Conservation (phyloP, 2,888 invertebrate species). For the Eilema caniola region DNA sequence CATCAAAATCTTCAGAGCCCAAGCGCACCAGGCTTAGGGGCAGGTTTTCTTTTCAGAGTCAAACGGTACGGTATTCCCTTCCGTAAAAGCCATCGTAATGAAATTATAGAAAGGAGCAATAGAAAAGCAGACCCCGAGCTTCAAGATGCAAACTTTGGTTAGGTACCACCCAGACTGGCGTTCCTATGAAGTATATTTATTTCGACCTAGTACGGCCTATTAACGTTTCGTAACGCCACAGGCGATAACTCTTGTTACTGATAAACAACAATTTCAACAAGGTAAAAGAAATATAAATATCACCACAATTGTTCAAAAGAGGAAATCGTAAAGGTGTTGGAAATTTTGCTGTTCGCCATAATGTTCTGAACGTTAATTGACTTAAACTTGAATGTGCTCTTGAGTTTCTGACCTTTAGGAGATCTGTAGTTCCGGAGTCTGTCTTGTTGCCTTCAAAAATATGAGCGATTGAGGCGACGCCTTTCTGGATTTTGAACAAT, state of each 20-base stretch:
- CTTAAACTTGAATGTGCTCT: conserved; percentile 39
- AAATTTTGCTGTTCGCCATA: conserved; percentile 36
- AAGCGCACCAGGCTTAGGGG: too few relatives aligned
- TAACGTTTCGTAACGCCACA: neutral
- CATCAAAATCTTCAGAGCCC: too few relatives aligned
- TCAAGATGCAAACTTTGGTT: neutral
- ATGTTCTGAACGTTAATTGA: conserved; percentile 33
- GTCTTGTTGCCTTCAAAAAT: conserved; percentile 43
- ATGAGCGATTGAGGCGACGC: conserved; percentile 21
- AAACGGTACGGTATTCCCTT: too few relatives aligned
- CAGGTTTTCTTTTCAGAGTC: too few relatives aligned
- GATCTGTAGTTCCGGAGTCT: conserved; percentile 43
- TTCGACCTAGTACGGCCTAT: neutral
- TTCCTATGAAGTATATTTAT: neutral
- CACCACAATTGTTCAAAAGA: conserved; percentile 22
- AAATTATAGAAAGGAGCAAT: neutral
- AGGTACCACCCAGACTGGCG: too few relatives aligned
- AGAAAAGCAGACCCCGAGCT: neutral
- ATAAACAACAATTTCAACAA: conserved; percentile 1
- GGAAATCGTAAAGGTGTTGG: conserved; percentile 33
- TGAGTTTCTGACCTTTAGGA: conserved; percentile 41
- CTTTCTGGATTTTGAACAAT: conserved; percentile 28
- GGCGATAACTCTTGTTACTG: neutral
- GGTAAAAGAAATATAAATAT: conserved; percentile 4
- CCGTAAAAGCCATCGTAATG: too few relatives aligned